Conservation (phyloP, 2,888 invertebrate species). For the Mythimna ferrago region DNA sequence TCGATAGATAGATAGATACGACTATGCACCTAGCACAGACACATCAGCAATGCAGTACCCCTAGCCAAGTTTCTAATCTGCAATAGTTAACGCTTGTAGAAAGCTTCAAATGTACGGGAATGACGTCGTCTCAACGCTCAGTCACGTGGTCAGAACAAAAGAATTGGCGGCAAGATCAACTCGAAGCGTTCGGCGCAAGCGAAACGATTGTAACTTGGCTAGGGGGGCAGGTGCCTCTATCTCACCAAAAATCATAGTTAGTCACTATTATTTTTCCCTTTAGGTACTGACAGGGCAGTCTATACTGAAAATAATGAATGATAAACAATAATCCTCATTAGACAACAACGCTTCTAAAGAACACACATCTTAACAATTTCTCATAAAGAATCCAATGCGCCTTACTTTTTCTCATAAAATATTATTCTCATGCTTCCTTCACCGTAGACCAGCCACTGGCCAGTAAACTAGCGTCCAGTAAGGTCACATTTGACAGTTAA, state of each 20-base stretch:
- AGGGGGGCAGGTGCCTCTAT: neutral
- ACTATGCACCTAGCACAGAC: neutral
- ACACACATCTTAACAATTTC: neutral
- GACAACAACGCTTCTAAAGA: neutral
- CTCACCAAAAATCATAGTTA: neutral
- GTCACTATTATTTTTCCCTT: neutral
- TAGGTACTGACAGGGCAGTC: no score
- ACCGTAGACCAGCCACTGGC: conserved; percentile 42
- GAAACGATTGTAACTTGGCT: no score
- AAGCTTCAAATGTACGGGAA: no score
- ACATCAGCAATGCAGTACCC: neutral
- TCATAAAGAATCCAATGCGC: neutral
- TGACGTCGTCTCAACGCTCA: no score
- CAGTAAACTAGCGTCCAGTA: conserved; percentile 62
- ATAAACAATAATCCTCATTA: neutral
- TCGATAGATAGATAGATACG: neutral
- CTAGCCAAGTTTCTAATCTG: no score
- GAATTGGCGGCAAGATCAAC: no score
- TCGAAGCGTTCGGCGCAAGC: no score
- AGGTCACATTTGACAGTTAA: conserved; percentile 73
- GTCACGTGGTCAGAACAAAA: no score
- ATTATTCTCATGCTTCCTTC: conserved; percentile 44
- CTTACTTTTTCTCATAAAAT: conserved; percentile 36
- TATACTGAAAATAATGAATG: neutral
- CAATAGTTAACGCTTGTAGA: no score